Evolutionary conservation across 2,797 vertebrate genomes (phyloP), one percentile per base, ranked within the genome.

Genomic region (Schizothorax lantsangensis): DNA sequence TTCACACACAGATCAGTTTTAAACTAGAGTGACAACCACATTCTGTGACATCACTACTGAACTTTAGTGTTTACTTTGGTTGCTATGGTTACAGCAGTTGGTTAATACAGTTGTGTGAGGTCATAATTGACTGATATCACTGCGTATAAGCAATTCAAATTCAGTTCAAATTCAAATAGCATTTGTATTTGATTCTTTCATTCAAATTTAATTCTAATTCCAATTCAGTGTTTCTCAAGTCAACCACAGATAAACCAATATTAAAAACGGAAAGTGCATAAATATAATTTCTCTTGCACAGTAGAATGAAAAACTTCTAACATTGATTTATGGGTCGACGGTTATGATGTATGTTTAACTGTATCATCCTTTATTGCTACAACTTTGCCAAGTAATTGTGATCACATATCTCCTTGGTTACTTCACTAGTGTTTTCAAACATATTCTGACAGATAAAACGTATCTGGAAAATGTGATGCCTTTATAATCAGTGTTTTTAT

Each of bases 401-500:
- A 21, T 54, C 14, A 4, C 36, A 10, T 54, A 71, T 57, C 43
- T 23, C 59, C 15, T 21, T 9, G 2, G 33, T 54, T 30, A 68
- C n/a, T 68, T 68, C 19, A 74, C 11, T 49, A 66, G 21, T 77
- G 43, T 62, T 59, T 57, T 83, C 14, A 73, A 64, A 68, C 15
- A 15, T 47, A 79, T 79, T 69, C 6, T 30, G 33, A 69, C 10
- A 40, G 73, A 84, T 68, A 40, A 77, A 38, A 64, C 14, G 4
- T 68, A 33, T 71, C 30, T 78, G 43, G 59, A 68, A 52, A 49
- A 23, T 19, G 1, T 54, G 49, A 43, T 54, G 30, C 64, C 49
- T 26, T 40, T 40, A 26, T 68, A 66, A 68, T 78, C 73, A 49
- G 45, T 75, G 19, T 84, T 68, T 30, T 43, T 83, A 83, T 83